A percentile compares a stretch with the other conserved stretches of the same genome.
These are phyloP conservation scores for Rhynchophorus ferrugineus DNA, from an alignment of 1,140 invertebrate genomes.

Conservation along the genomic window DNA sequence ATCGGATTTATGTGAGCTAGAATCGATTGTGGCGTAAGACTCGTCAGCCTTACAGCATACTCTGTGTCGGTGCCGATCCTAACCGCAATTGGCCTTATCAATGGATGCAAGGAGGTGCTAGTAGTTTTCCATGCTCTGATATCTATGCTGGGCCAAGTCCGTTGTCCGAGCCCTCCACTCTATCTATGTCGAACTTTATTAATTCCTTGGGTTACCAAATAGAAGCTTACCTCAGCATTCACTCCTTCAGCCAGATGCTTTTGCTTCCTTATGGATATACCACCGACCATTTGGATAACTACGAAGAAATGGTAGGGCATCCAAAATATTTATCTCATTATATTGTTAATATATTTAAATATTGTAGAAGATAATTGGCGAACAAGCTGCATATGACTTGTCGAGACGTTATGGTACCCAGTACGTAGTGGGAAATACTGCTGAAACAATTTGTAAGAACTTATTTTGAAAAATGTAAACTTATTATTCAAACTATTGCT, in stretches of 20 bases:
- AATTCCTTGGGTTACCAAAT: constrained; percentile 46
- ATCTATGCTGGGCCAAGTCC: constrained; percentile 58
- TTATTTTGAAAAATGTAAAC: too few relatives aligned
- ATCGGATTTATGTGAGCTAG: too few relatives aligned
- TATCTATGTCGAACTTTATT: constrained; percentile 48
- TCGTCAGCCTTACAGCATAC: constrained; percentile 43
- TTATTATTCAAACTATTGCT: too few relatives aligned
- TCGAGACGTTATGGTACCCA: too few relatives aligned
- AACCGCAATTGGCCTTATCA: constrained; percentile 68
- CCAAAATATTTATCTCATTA: too few relatives aligned
- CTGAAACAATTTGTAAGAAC: too few relatives aligned
- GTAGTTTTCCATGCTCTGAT: constrained; percentile 57
- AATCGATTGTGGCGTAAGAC: constrained; percentile 69
- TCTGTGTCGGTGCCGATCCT: constrained; percentile 58
- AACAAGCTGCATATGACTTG: too few relatives aligned
- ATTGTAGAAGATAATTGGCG: too few relatives aligned
- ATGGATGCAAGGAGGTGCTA: constrained; percentile 60
- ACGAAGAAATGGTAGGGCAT: constrained; percentile 52
- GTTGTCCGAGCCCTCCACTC: constrained; percentile 69
- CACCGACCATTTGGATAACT: constrained; percentile 48
- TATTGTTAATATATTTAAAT: too few relatives aligned
- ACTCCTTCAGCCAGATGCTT: constrained; percentile 67
- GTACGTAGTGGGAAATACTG: too few relatives aligned
- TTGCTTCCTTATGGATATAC: constrained; percentile 64
- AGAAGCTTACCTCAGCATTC: constrained; percentile 62